Percentiles rank a stretch among this genome's conserved stretches.
Evolutionary conservation across 1,140 invertebrate genomes (phyloP).

Genomic region (Apis dorsata): DNA sequence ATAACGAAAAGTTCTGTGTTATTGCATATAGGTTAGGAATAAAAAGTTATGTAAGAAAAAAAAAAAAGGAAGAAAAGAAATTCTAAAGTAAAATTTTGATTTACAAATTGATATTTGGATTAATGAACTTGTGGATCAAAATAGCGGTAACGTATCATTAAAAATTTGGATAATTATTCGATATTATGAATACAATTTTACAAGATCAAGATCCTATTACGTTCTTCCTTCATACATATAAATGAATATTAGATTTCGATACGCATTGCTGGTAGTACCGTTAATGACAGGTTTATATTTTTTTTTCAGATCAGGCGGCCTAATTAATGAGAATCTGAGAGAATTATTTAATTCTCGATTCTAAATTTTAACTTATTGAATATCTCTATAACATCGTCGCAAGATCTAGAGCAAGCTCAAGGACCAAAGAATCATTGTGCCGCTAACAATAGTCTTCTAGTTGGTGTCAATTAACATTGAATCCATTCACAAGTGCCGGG

Average conservation of each 20-base stretch:
- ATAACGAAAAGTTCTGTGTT: too few species aligned
- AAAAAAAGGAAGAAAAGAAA: too few species aligned
- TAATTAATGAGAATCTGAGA: not conserved
- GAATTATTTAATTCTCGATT: too few species aligned
- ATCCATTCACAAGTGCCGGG: constrained; percentile 1
- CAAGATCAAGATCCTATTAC: not conserved
- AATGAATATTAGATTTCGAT: not conserved
- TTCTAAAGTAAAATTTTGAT: too few species aligned
- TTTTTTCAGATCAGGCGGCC: too few species aligned
- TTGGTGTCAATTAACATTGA: constrained; percentile 44
- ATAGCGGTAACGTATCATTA: not conserved
- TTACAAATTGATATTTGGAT: too few species aligned
- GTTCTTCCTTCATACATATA: not conserved
- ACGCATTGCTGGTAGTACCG: not conserved
- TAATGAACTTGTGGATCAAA: too few species aligned
- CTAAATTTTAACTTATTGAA: too few species aligned
- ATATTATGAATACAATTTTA: not conserved
- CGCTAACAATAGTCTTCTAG: constrained; percentile 30
- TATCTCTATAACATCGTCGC: too few species aligned
- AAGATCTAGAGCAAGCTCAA: constrained; percentile 34
- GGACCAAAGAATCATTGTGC: constrained; percentile 5
- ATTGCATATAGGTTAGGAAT: too few species aligned
- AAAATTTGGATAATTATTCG: too few species aligned
- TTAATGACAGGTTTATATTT: not conserved
- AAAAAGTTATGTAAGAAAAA: too few species aligned